Conservation (phyloP, 1,140 invertebrate genomes). For the Brachionus koreanus region DNA sequence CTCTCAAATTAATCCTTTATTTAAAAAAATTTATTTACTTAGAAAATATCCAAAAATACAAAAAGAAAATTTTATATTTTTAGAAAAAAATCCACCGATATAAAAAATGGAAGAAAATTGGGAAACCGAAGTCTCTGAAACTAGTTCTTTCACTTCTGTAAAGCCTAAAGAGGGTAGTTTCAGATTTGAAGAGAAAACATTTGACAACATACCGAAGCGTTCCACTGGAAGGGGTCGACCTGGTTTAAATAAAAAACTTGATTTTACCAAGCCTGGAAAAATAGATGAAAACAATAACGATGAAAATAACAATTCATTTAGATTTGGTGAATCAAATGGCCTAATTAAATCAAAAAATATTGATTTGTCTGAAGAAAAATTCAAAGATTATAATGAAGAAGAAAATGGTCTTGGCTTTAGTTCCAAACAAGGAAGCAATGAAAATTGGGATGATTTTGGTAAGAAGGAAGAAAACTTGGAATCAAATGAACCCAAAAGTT, state of each 20-base stretch:
- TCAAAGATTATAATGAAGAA: neutral
- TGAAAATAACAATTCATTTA: neutral
- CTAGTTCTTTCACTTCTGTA: neutral
- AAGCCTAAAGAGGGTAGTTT: neutral
- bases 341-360: neutral
- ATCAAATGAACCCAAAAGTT: neutral
- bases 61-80: neutral
- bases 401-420: neutral
- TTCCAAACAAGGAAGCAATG: neutral
- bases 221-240: neutral
- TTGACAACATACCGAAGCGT: neutral
- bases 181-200: neutral
- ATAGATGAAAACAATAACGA: neutral
- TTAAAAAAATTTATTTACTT: too few relatives aligned
- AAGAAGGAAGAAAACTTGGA: neutral
- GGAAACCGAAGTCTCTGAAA: neutral
- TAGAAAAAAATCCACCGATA: neutral
- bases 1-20: neutral
- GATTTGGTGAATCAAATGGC: neutral
- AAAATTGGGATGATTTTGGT: neutral
- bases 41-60: neutral
- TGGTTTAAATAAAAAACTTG: neutral
- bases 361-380: neutral
- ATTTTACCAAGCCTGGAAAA: neutral
- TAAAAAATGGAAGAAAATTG: slow-evolving; percentile 39